A percentile compares a stretch with the other conserved stretches of the same genome.
Conservation (phyloP, 2,797 vertebrate species). For the Varecia variegata region DNA sequence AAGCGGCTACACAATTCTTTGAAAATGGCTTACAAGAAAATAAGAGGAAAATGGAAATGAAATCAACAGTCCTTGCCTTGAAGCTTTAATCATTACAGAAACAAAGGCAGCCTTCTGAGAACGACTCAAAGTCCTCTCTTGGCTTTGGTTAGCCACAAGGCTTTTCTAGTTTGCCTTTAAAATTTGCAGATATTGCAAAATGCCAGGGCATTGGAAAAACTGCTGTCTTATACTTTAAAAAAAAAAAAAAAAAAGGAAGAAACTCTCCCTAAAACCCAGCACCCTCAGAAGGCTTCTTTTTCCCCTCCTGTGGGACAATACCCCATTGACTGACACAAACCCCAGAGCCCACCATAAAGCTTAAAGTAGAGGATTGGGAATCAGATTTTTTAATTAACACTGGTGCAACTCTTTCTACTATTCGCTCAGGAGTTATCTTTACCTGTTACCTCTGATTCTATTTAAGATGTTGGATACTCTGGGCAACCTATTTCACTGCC, state of each 20-base stretch:
- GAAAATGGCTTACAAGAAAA: not conserved
- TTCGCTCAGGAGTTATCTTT: not conserved
- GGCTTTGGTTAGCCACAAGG: not conserved
- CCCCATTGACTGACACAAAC: too few relatives aligned
- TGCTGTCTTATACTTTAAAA: not conserved
- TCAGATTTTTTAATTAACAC: not conserved
- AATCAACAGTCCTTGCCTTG: not conserved
- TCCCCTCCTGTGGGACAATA: not conserved
- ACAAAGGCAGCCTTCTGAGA: not conserved
- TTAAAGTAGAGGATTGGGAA: not conserved
- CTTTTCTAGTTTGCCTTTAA: not conserved
- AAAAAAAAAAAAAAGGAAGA: not conserved
- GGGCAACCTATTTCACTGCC: not conserved
- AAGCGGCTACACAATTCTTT: not conserved
- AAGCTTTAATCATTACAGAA: not conserved
- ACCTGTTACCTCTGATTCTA: not conserved
- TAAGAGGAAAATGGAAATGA: not conserved
- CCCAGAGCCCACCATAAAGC: not conserved
- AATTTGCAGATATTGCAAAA: not conserved
- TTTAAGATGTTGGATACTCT: not conserved
- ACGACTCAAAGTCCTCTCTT: not conserved
- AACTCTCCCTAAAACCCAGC: not conserved
- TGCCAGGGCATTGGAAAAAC: not conserved
- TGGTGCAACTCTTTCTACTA: not conserved
- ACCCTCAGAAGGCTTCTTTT: not conserved